Evolutionary conservation across 1,140 invertebrate genomes (phyloP), one percentile per base, ranked within the genome.

Genomic region (Sesamia nonagrioides): DNA sequence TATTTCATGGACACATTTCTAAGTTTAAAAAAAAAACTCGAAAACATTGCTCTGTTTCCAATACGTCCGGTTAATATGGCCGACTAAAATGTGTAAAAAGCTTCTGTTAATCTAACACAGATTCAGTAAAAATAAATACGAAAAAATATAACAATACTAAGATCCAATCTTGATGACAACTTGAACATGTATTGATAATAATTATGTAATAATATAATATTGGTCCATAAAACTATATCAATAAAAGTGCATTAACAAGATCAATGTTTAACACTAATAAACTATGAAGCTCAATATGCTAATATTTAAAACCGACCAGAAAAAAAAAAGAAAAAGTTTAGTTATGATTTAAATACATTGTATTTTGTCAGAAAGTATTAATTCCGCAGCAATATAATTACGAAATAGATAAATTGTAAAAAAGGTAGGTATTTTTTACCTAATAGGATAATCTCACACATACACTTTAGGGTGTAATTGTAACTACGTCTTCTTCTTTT

Each of bases 171-270:
- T 63, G 73, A 76, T 63, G 73, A 63, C 27, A 76, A 76, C n/a
- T 27, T 27, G 27, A 27, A 27, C 27, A 1, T 27, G 40, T 60
- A 76, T 63, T 50, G 27, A 76, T 63, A 63, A 76, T 63, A 61
- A 77, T 52, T 37, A 52, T 78, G 50, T 79, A n/a, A n/a, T n/a
- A n/a, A 80, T 81, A 80, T n/a, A 84, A 84, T 80, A 77, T 86
- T 84, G 82, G 81, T 83, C 82, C 82, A 79, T 80, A 80, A 83
- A 86, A 84, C 75, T 82, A 86, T 72, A 77, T 78, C 74, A 84
- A 82, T 82, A 78, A 77, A 79, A 77, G 84, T 82, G 83, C 82
- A 84, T 78, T 81, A 84, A 84, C 80, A 86, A 79, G 78, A 82
- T 76, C 80, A 82, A 80, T 74, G 45, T 76, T 76, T 77, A 79